These are phyloP conservation scores for Hydractinia echinata DNA, from an alignment of 30 jellyfish, hydroid and myxozoan species.

Conservation along the genomic window DNA sequence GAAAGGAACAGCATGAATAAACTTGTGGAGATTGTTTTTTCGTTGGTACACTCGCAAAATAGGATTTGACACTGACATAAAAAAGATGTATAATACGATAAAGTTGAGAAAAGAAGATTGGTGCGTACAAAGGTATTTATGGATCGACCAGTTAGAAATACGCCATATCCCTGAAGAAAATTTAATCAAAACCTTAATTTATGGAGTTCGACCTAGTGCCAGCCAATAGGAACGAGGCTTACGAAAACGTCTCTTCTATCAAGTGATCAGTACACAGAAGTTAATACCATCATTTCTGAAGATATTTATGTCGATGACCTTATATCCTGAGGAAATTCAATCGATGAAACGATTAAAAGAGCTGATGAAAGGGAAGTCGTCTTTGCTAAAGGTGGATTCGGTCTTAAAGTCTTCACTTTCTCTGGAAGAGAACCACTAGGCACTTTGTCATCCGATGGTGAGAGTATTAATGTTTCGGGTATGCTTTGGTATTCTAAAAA, in stretches of 20 bases:
- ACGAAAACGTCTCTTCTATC: background rate
- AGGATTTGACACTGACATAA: constrained; percentile 16
- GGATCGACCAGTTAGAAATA: constrained; percentile 27
- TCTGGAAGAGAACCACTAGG: background rate
- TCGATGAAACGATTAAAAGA: background rate
- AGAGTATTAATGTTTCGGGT: background rate
- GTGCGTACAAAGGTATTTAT: constrained; percentile 15
- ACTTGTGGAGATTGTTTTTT: constrained; percentile 17
- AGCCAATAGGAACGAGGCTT: constrained; percentile 24
- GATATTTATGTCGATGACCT: constrained; percentile 23
- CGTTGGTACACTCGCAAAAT: constrained; percentile 24
- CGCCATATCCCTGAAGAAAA: constrained; percentile 2
- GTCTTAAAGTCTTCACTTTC: background rate
- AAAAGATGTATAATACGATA: constrained; percentile 23
- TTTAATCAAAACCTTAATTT: constrained; percentile 24
- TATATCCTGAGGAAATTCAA: constrained; percentile 13
- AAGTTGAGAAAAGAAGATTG: constrained; percentile 2
- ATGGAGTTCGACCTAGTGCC: constrained; percentile 15
- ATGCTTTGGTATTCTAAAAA: background rate
- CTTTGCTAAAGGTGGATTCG: background rate
- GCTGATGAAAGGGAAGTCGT: constrained; percentile 28
- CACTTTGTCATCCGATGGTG: background rate
- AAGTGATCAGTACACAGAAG: constrained; percentile 4
- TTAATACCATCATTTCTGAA: background rate
- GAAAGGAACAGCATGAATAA: constrained; percentile 5